A percentile compares a stretch with the other conserved stretches of the same genome.
Evolutionary conservation across 2,888 invertebrate genomes (phyloP).

Genomic region (Ceraclea dissimilis): DNA sequence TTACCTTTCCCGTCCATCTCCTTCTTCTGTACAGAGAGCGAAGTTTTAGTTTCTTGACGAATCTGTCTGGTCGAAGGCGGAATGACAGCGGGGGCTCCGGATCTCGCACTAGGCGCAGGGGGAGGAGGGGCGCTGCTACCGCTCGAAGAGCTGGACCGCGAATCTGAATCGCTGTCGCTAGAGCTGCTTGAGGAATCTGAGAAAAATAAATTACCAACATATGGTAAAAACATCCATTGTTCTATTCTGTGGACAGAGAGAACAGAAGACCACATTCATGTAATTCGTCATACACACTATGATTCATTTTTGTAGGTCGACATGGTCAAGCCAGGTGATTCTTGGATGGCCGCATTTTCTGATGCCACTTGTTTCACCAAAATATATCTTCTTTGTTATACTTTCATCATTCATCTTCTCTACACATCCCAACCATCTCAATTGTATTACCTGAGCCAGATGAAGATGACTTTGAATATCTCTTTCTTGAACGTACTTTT

Average conservation of each 20-base stretch:
- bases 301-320: too few species aligned
- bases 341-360: too few species aligned
- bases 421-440: too few species aligned
- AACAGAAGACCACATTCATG: too few species aligned
- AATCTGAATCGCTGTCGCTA: constrained; percentile 46
- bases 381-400: too few species aligned
- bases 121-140: constrained; percentile 38
- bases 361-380: too few species aligned
- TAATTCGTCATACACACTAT: too few species aligned
- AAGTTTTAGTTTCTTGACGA: not conserved
- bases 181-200: constrained; percentile 44
- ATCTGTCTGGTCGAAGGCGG: constrained; percentile 12
- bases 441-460: constrained; percentile 44
- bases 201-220: not conserved
- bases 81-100: not conserved
- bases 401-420: too few species aligned
- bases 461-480: constrained; percentile 45
- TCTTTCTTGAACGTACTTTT: constrained; percentile 36
- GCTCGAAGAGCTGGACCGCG: constrained; percentile 44
- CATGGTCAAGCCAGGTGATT: too few species aligned
- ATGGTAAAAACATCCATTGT: too few species aligned
- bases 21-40: constrained; percentile 1
- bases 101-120: not conserved
- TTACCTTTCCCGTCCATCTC: constrained; percentile 3
- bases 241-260: too few species aligned